Evolutionary conservation across 1,140 invertebrate species (phyloP).

Genomic region (Drosophila burlai): DNA sequence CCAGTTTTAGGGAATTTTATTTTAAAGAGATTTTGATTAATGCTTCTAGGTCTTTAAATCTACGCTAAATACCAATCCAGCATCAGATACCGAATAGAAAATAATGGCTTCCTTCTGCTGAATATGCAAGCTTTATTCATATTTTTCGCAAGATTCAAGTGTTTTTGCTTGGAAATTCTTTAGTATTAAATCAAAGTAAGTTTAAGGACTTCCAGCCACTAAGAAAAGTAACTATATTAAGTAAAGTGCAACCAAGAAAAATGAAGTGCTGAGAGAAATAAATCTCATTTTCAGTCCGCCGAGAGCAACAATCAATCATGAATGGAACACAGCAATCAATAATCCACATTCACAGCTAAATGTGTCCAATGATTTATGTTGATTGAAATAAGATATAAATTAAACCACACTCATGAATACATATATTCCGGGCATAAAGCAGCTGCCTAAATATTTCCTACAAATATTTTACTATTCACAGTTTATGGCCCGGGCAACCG

Average conservation of each 20-base stretch:
- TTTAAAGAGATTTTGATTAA: no score
- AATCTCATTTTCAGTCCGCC: not conserved
- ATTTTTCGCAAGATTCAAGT: no score
- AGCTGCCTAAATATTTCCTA: not conserved
- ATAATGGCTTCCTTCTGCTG: no score
- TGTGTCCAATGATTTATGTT: slow-evolving; percentile 19
- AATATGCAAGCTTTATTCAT: no score
- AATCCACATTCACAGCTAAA: slow-evolving; percentile 1
- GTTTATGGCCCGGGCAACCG: slow-evolving; percentile 6
- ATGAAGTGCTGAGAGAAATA: not conserved
- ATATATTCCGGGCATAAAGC: not conserved
- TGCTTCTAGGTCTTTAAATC: no score
- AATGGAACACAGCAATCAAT: slow-evolving; percentile 21
- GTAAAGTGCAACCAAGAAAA: not conserved
- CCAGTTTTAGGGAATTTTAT: not conserved
- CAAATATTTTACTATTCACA: slow-evolving; percentile 6
- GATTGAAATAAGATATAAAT: not conserved
- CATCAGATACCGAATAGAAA: no score
- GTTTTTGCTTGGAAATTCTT: no score
- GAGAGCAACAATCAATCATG: slow-evolving; percentile 10
- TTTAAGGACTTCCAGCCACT: no score
- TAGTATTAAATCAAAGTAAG: not conserved
- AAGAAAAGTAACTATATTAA: not conserved
- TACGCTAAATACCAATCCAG: no score
- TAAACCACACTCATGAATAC: not conserved